Evolutionary conservation across 2,113 vertebrate species (phyloP), one percentile per base, ranked within the genome.

Genomic region (Oryzias javanicus): DNA sequence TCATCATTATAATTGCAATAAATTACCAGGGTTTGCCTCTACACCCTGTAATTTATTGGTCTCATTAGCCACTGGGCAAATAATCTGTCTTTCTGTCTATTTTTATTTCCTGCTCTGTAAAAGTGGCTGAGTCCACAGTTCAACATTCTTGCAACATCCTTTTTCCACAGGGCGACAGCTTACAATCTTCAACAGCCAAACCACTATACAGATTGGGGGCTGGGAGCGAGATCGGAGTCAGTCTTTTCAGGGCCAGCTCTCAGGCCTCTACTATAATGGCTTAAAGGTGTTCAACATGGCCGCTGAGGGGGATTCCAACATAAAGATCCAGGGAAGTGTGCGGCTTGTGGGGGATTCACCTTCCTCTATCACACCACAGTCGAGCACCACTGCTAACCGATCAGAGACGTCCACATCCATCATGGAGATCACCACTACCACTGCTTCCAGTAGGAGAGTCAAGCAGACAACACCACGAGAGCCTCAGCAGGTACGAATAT

Each of bases 101-200:
- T 61, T 70, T 73, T 74, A 69, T 73, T 74, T 80, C 60, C 69
- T 86, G 66, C 72, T 79, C n/a, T 69, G 51, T 80, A 35, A 61
- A 78, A 88, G 91, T 86, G 90, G 74, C 69, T 86, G 88, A 80
- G 89, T 93, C 92, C 85, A 74, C 91, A 91, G 86, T 93, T 80
- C 93, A 94, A 93, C 92, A 92, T 92, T 93, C 92, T 91, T 90
- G 94, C 93, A 96, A 97, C 95, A 72, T 94, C 95, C 90, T 95
- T 92, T 77, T 95, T 90, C 91, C 80, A 67, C 94, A 99, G 97
- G 97, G 74, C 96, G 97, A 78, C 97, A 99, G 91, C 96, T 99
- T 83, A 99, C 97, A 87, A 99, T 99, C 94, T 99, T 99, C 95
- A 99, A 99, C 95, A 99, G 97, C 88, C 97, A 99, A 93, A 96